phyloP scores from a whole-genome alignment of 2,797 vertebrate species.

The Iguana delicatissima region DNA sequence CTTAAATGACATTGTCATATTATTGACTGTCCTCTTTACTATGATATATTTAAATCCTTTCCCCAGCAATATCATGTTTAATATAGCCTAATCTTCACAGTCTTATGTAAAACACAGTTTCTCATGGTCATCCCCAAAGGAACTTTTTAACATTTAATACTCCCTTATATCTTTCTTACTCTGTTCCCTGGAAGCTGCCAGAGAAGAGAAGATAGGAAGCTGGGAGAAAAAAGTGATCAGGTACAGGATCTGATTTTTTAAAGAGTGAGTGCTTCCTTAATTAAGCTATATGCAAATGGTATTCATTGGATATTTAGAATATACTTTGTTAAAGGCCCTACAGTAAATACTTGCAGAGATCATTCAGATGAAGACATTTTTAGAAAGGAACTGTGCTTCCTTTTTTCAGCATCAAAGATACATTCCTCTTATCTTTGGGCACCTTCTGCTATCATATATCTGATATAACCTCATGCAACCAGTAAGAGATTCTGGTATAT shows the following conservation, averaged over 20 bases:
- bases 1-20: not conserved
- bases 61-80: not conserved
- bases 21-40: not conserved
- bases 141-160: not conserved
- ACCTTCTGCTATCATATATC: constrained; percentile 53
- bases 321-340: not conserved
- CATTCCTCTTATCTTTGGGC: not conserved
- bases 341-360: constrained; percentile 19
- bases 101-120: not conserved
- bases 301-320: not conserved
- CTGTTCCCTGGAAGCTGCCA: not conserved
- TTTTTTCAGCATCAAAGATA: constrained; percentile 23
- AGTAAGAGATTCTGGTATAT: constrained; percentile 61
- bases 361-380: not conserved
- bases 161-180: not conserved
- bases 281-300: not conserved
- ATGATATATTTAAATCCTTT: no score
- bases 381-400: not conserved
- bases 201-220: not conserved
- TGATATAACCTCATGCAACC: constrained; percentile 68
- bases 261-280: not conserved
- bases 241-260: not conserved
- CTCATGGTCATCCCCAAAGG: not conserved
- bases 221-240: not conserved
- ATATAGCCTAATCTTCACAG: not conserved